Conservation (phyloP, 2,888 invertebrate genomes). For the Therioaphis trifolii region DNA sequence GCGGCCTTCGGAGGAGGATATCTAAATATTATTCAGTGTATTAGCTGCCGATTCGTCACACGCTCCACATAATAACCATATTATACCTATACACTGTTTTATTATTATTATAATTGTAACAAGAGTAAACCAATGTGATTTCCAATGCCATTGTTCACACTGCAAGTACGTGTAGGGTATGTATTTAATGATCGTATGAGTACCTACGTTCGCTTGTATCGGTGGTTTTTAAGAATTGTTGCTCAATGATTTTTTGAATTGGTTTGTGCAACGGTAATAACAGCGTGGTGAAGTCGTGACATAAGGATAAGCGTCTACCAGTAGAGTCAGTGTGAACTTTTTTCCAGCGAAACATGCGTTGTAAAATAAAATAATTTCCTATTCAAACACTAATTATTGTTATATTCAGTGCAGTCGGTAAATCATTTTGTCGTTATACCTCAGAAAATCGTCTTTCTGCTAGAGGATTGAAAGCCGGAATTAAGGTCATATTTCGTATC, state of each 20-base stretch:
- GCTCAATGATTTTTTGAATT: neutral
- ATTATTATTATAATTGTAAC: neutral
- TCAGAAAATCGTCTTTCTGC: no score
- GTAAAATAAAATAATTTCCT: no score
- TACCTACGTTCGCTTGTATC: neutral
- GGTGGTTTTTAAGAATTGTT: neutral
- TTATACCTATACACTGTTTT: neutral
- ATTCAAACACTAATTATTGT: no score
- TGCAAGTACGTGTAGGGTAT: neutral
- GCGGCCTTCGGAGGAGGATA: conserved; percentile 20
- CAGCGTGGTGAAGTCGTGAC: neutral
- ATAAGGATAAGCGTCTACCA: no score
- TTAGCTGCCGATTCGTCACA: conserved; percentile 18
- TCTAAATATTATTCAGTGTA: neutral
- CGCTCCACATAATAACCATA: neutral
- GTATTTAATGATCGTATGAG: neutral
- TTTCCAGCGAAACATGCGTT: no score
- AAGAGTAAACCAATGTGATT: neutral
- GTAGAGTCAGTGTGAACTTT: no score
- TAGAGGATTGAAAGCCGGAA: no score
- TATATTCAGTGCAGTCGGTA: no score
- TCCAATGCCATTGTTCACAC: neutral
- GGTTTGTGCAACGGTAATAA: neutral
- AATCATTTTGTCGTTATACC: no score
- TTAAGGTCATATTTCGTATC: no score